Evolutionary conservation across 2,888 invertebrate species (phyloP).

Genomic region (Mycogona germanica): DNA sequence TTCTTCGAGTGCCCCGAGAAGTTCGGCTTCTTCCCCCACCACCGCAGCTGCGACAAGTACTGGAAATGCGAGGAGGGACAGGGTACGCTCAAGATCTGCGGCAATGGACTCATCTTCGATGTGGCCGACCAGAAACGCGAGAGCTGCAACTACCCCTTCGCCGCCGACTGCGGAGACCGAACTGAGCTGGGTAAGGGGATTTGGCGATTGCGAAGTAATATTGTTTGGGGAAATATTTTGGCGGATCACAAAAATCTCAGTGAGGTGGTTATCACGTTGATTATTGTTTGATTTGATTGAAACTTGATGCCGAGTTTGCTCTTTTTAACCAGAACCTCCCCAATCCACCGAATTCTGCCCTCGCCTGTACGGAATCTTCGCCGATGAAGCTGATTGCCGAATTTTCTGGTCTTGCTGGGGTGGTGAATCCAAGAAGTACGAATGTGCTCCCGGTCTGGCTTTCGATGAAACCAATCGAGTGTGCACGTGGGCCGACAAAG

Average conservation of each 20-base stretch:
- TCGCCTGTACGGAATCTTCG: conserved; percentile 81
- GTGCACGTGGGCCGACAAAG: conserved; percentile 95
- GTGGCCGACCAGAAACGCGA: conserved; percentile 62
- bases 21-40: conserved; percentile 88
- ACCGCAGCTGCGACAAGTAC: conserved; percentile 81
- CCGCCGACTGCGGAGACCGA: conserved; percentile 84
- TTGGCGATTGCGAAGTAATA: too few species aligned
- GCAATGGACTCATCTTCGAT: conserved; percentile 86
- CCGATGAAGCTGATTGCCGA: conserved; percentile 74
- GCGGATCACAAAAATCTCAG: too few species aligned
- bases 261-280: too few species aligned
- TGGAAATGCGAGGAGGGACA: conserved; percentile 87
- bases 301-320: neutral
- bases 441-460: conserved; percentile 87
- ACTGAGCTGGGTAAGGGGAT: conserved; percentile 54
- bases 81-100: conserved; percentile 82
- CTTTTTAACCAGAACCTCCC: conserved; percentile 53
- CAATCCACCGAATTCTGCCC: conserved; percentile 71
- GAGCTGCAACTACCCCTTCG: conserved; percentile 91
- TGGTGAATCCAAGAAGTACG: conserved; percentile 84
- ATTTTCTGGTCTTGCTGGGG: conserved; percentile 97
- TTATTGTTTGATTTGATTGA: too few species aligned
- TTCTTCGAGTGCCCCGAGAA: conserved; percentile 84
- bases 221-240: too few species aligned
- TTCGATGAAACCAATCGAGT: conserved; percentile 87